Percentiles rank a stretch among this genome's conserved stretches.
Conservation (phyloP, 1,140 invertebrate species). For the Vanessa atalanta region DNA sequence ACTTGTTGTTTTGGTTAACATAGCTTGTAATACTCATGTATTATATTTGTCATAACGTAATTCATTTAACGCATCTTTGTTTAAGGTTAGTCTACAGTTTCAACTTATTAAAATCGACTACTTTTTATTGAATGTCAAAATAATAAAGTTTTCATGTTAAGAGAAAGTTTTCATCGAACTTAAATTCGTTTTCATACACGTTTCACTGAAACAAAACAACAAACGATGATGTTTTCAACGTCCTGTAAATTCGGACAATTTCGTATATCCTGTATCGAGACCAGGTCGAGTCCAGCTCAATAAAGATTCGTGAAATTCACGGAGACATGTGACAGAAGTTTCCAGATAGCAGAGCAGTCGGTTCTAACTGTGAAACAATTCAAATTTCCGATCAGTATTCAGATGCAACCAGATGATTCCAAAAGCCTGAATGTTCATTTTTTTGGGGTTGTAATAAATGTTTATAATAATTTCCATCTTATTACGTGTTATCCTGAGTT, state of each 20-base stretch:
- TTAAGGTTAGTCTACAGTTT: too few relatives aligned
- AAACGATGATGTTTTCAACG: too few relatives aligned
- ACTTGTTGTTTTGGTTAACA: too few relatives aligned
- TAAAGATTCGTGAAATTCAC: constrained; percentile 30
- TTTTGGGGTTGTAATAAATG: background rate
- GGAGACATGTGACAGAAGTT: constrained; percentile 39
- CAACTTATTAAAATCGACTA: too few relatives aligned
- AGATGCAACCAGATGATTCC: background rate
- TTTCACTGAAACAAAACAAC: too few relatives aligned
- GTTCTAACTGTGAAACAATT: constrained; percentile 17
- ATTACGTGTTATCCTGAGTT: too few relatives aligned
- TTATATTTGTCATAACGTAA: too few relatives aligned
- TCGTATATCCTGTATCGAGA: constrained; percentile 16
- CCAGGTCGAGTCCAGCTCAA: constrained; percentile 23
- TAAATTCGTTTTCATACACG: too few relatives aligned
- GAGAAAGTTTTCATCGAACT: background rate
- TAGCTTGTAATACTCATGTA: too few relatives aligned
- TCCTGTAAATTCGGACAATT: background rate
- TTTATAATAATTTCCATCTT: background rate
- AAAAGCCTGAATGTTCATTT: background rate
- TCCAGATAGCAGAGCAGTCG: constrained; percentile 5
- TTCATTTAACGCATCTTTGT: too few relatives aligned
- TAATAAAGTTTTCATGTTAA: too few relatives aligned
- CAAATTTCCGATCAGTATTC: constrained; percentile 16
- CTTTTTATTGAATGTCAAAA: too few relatives aligned